Conservation (phyloP, 2,113 vertebrate species). For the Rousettus leschenaultii region DNA sequence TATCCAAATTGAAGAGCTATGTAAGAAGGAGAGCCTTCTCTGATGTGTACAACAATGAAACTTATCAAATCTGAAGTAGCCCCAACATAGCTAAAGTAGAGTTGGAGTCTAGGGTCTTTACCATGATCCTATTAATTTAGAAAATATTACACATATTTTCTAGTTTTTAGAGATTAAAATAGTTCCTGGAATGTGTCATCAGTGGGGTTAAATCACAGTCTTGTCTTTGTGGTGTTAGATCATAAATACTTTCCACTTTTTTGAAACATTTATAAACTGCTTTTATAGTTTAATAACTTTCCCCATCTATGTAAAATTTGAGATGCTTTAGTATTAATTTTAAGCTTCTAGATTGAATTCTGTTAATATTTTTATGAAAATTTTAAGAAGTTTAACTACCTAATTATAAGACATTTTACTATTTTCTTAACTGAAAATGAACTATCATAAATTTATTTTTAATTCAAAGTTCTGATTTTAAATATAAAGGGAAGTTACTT, state of each 20-base stretch:
- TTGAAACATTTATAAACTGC: slow-evolving; percentile 49
- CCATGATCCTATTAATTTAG: not conserved
- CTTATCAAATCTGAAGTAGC: not conserved
- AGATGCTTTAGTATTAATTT: slow-evolving; percentile 29
- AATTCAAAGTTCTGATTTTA: not conserved
- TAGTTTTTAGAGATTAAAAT: slow-evolving; percentile 37
- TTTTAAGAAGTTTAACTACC: not conserved
- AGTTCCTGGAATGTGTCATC: slow-evolving; percentile 50
- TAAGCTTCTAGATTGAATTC: not conserved
- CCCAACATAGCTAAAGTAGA: not conserved
- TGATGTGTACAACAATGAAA: not conserved
- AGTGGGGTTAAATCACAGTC: slow-evolving; percentile 31
- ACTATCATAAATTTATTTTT: not conserved
- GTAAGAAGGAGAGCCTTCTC: not conserved
- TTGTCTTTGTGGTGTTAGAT: not conserved
- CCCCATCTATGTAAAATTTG: not conserved
- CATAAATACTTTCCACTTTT: slow-evolving; percentile 51
- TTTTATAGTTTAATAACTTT: slow-evolving; percentile 60
- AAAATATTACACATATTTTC: not conserved
- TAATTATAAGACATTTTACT: not conserved
- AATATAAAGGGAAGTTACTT: not conserved
- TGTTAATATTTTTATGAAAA: slow-evolving; percentile 36
- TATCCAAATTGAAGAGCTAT: not conserved
- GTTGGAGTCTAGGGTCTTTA: not conserved
- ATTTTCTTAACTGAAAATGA: not conserved